These are phyloP conservation scores for Cariama cristata DNA, from an alignment of 2,113 vertebrate genomes.

Conservation along the genomic window DNA sequence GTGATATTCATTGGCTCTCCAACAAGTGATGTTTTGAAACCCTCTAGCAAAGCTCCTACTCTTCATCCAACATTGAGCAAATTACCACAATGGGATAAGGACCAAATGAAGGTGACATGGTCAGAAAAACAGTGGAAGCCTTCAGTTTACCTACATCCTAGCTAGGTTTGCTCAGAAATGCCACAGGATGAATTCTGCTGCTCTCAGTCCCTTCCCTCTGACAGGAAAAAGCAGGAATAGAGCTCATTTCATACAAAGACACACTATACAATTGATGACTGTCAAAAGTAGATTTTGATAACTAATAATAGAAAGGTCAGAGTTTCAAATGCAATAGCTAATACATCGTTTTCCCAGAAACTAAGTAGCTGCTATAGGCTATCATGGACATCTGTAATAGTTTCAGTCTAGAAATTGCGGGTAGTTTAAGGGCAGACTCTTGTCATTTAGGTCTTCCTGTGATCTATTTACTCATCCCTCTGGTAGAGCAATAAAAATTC, in stretches of 20 bases:
- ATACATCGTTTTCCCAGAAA: not conserved
- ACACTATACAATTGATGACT: not conserved
- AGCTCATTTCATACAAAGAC: not conserved
- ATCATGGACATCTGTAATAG: slow-evolving; percentile 4
- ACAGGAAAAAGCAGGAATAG: not conserved
- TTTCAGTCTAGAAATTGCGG: slow-evolving; percentile 3
- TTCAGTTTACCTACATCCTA: not conserved
- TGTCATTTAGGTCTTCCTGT: slow-evolving; percentile 15
- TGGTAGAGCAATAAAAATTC: not conserved
- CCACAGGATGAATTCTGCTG: not conserved
- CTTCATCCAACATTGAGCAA: not conserved
- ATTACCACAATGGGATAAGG: not conserved
- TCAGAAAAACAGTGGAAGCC: not conserved
- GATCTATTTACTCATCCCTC: slow-evolving; percentile 33
- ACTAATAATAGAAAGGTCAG: slow-evolving; percentile 30
- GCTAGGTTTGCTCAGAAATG: not conserved
- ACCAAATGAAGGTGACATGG: not conserved
- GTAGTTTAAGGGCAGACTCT: not conserved
- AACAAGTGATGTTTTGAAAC: not conserved
- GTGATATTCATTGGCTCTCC: not conserved
- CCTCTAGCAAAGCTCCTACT: not conserved
- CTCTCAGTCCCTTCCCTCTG: not conserved
- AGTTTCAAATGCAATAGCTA: slow-evolving; percentile 3
- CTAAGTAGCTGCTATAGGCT: not conserved
- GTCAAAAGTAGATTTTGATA: slow-evolving; percentile 12